A percentile compares a stretch with the other conserved stretches of the same genome.
phyloP scores from a whole-genome alignment of 2,888 invertebrate genomes.

The Cryptocephalus primarius region DNA sequence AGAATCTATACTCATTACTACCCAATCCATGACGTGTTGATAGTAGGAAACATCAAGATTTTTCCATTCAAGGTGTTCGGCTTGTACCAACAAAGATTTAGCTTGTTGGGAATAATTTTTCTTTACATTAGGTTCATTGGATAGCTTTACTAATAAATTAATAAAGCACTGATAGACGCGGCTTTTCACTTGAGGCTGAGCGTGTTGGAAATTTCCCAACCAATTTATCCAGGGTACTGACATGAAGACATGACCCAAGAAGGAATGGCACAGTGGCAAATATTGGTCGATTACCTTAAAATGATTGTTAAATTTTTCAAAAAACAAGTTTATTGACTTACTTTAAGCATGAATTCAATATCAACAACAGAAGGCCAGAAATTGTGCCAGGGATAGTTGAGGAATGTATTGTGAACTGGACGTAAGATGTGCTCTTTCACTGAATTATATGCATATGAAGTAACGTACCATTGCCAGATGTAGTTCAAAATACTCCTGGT shows the following conservation, averaged over 20 bases:
- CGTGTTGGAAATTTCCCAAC: conserved; percentile 41
- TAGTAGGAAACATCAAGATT: conserved; percentile 49
- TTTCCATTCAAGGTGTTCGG: conserved; percentile 55
- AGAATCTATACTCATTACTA: conserved; percentile 61
- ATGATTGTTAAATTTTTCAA: background rate
- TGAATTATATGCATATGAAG: conserved; percentile 49
- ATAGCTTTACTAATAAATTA: conserved; percentile 58
- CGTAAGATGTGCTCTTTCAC: conserved; percentile 54
- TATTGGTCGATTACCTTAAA: conserved; percentile 50
- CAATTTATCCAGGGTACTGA: conserved; percentile 55
- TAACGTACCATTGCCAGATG: conserved; percentile 61
- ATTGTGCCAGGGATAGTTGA: conserved; percentile 58
- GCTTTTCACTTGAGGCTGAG: conserved; percentile 31
- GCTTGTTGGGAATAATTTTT: conserved; percentile 39
- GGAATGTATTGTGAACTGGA: conserved; percentile 54
- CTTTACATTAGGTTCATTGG: conserved; percentile 59
- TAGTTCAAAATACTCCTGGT: conserved; percentile 46
- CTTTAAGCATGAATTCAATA: conserved; percentile 58
- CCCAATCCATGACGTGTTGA: conserved; percentile 62
- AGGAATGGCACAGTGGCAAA: conserved; percentile 57
- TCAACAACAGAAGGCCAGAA: conserved; percentile 56
- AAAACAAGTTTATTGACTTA: conserved; percentile 23
- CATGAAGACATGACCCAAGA: conserved; percentile 59
- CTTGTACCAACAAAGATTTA: conserved; percentile 42
- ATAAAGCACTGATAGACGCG: conserved; percentile 53